Percentiles rank a stretch among this genome's conserved stretches.
phyloP scores from a whole-genome alignment of 2,113 vertebrate species.

The Aspiorhynchus laticeps region DNA sequence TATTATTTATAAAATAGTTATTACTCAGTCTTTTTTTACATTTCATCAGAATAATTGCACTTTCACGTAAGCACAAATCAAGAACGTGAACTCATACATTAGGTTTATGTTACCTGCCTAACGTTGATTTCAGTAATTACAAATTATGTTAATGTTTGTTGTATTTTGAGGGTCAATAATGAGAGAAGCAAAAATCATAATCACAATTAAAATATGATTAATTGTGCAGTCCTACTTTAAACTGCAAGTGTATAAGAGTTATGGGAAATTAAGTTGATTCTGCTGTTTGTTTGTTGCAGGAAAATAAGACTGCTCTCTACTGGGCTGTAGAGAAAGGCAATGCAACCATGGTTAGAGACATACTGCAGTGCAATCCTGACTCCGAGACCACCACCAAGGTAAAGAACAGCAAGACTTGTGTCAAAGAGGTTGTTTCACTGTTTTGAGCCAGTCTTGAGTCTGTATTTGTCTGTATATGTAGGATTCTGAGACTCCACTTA shows the following conservation, averaged over 20 bases:
- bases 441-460: neutral
- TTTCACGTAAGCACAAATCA: neutral
- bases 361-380: conserved; percentile 96
- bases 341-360: conserved; percentile 95
- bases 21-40: neutral
- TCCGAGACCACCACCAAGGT: conserved; percentile 97
- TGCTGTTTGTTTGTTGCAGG: conserved; percentile 71
- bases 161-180: neutral
- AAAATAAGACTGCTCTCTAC: conserved; percentile 94
- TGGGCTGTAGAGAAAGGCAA: conserved; percentile 99
- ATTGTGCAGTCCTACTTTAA: neutral
- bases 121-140: neutral
- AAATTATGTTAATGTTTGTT: neutral
- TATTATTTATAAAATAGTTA: neutral
- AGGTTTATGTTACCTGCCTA: too few species aligned
- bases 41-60: neutral
- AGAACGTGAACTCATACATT: neutral
- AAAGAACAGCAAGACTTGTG: conserved; percentile 25
- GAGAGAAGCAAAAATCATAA: neutral
- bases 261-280: neutral
- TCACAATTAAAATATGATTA: neutral
- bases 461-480: conserved; percentile 55
- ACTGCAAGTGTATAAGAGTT: neutral
- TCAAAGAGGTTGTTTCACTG: neutral
- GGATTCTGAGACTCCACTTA: conserved; percentile 94